phyloP scores from a whole-genome alignment of 2,888 invertebrate species.

The Chrysolina haemoptera region DNA sequence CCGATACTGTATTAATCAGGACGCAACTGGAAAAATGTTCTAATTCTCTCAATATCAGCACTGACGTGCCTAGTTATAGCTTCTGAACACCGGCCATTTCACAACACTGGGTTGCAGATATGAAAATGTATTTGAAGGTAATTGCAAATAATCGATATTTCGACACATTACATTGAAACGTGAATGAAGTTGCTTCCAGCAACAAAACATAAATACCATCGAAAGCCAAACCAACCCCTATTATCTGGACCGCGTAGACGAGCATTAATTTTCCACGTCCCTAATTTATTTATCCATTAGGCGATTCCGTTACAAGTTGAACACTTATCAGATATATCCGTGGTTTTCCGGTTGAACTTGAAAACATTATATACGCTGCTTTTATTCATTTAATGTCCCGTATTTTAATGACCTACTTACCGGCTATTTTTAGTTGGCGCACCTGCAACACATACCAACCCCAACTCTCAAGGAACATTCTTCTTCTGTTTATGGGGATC shows the following conservation, averaged over 20 bases:
- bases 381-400: conserved; percentile 15
- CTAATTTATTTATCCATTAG: not conserved
- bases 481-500: conserved; percentile 14
- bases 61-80: too few relatives aligned
- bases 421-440: conserved; percentile 16
- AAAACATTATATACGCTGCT: not conserved
- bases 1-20: too few relatives aligned
- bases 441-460: conserved; percentile 12
- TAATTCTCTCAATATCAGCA: too few relatives aligned
- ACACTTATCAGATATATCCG: not conserved
- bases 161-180: too few relatives aligned
- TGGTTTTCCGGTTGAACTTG: not conserved
- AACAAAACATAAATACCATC: not conserved
- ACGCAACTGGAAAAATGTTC: too few relatives aligned
- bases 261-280: conserved; percentile 1
- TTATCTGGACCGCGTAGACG: not conserved
- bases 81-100: too few relatives aligned
- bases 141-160: too few relatives aligned
- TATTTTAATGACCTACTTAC: conserved; percentile 12
- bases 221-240: not conserved
- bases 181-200: too few relatives aligned
- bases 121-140: too few relatives aligned
- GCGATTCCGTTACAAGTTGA: conserved; percentile 1
- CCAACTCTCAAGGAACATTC: conserved; percentile 7
- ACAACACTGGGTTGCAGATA: too few relatives aligned